Percentiles rank a stretch among this genome's conserved stretches.
Evolutionary conservation across 2,888 invertebrate species (phyloP).

Genomic region (Athripsodes cinereus): DNA sequence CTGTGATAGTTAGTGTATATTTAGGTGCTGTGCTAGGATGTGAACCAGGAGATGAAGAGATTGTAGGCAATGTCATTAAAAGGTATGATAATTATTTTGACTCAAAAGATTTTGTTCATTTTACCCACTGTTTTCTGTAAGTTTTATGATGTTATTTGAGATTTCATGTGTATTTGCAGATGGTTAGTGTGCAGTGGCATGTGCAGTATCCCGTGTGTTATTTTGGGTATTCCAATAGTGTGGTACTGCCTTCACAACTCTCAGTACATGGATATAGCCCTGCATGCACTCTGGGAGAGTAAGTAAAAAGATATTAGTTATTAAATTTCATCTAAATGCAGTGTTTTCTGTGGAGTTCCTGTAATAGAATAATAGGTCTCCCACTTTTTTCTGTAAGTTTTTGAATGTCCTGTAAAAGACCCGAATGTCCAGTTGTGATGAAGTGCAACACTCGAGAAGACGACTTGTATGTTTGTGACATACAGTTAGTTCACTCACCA

Average conservation of each 20-base stretch:
- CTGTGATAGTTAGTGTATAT: constrained; percentile 56
- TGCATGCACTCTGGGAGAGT: constrained; percentile 63
- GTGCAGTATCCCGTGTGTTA: constrained; percentile 44
- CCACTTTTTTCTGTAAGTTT: too few species aligned
- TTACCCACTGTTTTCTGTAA: background rate
- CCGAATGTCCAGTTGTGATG: too few species aligned
- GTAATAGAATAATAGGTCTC: too few species aligned
- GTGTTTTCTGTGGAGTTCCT: too few species aligned
- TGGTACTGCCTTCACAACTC: constrained; percentile 44
- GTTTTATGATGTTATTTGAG: background rate
- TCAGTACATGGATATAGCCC: constrained; percentile 51
- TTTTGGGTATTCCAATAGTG: constrained; percentile 47
- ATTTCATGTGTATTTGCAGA: constrained; percentile 34
- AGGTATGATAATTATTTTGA: too few species aligned
- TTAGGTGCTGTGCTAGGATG: constrained; percentile 51
- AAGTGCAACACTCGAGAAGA: too few species aligned
- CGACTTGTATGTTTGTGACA: too few species aligned
- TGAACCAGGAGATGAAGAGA: constrained; percentile 43
- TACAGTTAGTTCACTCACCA: too few species aligned
- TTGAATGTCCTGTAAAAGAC: too few species aligned
- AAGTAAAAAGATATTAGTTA: constrained; percentile 30
- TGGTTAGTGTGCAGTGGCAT: constrained; percentile 50
- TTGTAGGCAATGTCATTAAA: constrained; percentile 52
- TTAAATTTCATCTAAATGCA: too few species aligned
- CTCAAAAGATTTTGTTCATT: too few species aligned